These are phyloP conservation scores for Corydoras maculifer DNA, from an alignment of 2,113 vertebrate species.

Conservation along the genomic window DNA sequence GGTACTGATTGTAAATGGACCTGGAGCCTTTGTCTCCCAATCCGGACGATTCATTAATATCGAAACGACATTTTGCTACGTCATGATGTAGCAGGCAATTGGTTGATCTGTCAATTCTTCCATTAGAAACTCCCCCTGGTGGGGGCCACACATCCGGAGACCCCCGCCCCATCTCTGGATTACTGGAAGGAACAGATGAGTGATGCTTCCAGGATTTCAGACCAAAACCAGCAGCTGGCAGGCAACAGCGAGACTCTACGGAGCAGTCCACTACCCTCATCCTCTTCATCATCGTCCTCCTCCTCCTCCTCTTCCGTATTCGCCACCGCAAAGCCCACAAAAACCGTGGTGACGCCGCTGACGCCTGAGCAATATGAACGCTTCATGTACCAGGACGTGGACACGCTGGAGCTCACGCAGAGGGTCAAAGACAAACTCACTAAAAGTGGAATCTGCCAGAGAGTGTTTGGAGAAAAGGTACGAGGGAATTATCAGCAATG, in stretches of 20 bases:
- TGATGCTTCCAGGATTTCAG: slow-evolving; percentile 77
- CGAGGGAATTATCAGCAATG: neutral
- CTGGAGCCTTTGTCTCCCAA: too few species aligned
- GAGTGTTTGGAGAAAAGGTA: slow-evolving; percentile 91
- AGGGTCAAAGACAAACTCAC: slow-evolving; percentile 89
- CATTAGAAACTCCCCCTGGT: slow-evolving; percentile 41
- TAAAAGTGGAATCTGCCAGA: slow-evolving; percentile 89
- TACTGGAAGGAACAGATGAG: slow-evolving; percentile 84
- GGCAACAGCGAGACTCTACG: slow-evolving; percentile 78
- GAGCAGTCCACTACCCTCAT: slow-evolving; percentile 71
- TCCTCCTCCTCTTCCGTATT: slow-evolving; percentile 75
- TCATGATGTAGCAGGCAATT: too few species aligned
- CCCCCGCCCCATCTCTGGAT: slow-evolving; percentile 69
- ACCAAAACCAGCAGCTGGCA: slow-evolving; percentile 74
- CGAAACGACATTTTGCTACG: too few species aligned
- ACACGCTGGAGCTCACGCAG: slow-evolving; percentile 83
- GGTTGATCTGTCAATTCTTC: too few species aligned
- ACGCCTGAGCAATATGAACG: slow-evolving; percentile 88
- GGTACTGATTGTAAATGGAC: slow-evolving; percentile 29
- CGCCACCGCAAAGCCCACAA: slow-evolving; percentile 72
- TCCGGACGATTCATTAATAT: too few species aligned
- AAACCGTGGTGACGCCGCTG: slow-evolving; percentile 76
- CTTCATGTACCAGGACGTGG: slow-evolving; percentile 91
- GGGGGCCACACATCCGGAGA: slow-evolving; percentile 22
- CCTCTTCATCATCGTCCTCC: slow-evolving; percentile 4